Percentiles rank a stretch among this genome's conserved stretches.
Evolutionary conservation across 2,888 invertebrate genomes (phyloP).

Genomic region (Campaea margaritaria): DNA sequence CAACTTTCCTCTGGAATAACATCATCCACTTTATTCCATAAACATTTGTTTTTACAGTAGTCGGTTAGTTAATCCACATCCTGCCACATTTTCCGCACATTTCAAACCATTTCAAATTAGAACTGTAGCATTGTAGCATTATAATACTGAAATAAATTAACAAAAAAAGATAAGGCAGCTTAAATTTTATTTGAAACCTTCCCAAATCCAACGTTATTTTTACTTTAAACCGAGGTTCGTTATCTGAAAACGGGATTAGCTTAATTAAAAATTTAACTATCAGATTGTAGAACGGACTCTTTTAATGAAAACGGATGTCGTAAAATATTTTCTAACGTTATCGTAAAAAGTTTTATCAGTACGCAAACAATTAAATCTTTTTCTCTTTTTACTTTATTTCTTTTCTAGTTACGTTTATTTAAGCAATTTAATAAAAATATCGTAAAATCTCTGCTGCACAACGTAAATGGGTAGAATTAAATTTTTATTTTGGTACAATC

Average conservation of each 20-base stretch:
- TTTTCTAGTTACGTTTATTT: conserved; percentile 13
- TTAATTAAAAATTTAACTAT: conserved; percentile 71
- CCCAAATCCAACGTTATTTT: conserved; percentile 19
- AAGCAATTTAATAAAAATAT: conserved; percentile 44
- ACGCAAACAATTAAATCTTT: neutral
- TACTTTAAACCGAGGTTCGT: conserved; percentile 30
- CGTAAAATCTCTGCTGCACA: conserved; percentile 62
- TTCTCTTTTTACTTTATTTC: conserved; percentile 3
- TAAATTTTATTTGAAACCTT: conserved; percentile 25
- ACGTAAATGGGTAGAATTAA: conserved; percentile 62
- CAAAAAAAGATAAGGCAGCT: conserved; percentile 55
- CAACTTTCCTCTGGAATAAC: no score
- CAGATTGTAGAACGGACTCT: conserved; percentile 56
- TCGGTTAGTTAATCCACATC: conserved; percentile 30
- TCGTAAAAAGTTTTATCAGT: conserved; percentile 23
- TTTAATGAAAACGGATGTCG: conserved; percentile 51
- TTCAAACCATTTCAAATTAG: conserved; percentile 50
- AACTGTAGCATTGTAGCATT: conserved; percentile 41
- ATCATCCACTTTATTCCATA: neutral
- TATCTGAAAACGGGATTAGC: conserved; percentile 58
- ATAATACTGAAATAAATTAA: conserved; percentile 54
- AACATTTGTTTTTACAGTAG: conserved; percentile 15
- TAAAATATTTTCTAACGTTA: conserved; percentile 51
- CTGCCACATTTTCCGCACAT: conserved; percentile 32
- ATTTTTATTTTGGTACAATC: conserved; percentile 67